Evolutionary conservation across 2,113 vertebrate genomes (phyloP).

Genomic region (Chiloscyllium plagiosum): DNA sequence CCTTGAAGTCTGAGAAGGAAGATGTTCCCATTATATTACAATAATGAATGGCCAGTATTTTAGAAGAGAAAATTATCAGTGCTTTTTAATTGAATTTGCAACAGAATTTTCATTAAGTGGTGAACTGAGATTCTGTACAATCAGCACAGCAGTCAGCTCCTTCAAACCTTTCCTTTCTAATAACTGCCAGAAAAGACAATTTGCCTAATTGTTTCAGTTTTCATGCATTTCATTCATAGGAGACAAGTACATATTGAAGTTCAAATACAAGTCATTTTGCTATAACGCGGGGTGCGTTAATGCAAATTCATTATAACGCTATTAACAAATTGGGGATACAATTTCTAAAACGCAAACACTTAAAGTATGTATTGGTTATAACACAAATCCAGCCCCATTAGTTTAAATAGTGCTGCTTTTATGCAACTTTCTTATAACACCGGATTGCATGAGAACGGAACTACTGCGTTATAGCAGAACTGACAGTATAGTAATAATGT

Average conservation of each 20-base stretch:
- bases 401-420: too few species aligned
- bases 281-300: too few species aligned
- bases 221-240: background rate
- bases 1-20: background rate
- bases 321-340: too few species aligned
- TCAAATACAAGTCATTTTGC: background rate
- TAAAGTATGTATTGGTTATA: too few species aligned
- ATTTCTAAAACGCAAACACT: too few species aligned
- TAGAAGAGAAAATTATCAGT: background rate
- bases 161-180: background rate
- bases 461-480: too few species aligned
- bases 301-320: too few species aligned
- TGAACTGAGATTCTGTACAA: background rate
- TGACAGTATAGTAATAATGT: background rate
- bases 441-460: too few species aligned
- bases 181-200: background rate
- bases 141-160: background rate
- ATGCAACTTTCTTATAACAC: too few species aligned
- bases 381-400: too few species aligned
- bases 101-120: background rate
- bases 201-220: background rate
- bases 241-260: background rate
- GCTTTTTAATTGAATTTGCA: background rate
- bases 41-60: background rate
- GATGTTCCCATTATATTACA: background rate